Evolutionary conservation across 2,113 vertebrate species (phyloP), one percentile per base, ranked within the genome.

Genomic region (Pica pica): DNA sequence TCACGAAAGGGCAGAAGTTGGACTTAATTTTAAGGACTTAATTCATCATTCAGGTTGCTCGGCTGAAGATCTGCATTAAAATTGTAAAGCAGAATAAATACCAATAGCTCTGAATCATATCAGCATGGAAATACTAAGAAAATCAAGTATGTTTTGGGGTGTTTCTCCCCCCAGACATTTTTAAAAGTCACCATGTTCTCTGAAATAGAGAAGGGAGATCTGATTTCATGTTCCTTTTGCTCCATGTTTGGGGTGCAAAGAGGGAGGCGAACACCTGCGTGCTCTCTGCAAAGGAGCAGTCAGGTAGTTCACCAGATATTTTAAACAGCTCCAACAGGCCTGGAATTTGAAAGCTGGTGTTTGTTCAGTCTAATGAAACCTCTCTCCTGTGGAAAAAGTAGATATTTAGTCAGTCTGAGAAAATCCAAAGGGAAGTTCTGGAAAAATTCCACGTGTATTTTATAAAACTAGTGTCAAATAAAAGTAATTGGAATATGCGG

Each of bases 231-330:
- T 50, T 86, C 16, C 28, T 80, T 93, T 82, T 2, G 1, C 60
- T 85, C 67, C 47, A n/a, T 83, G 35, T 61, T 6, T 11, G 64
- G n/a, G 68, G 8, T 61, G 31, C 31, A 89, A 35, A 46, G 35
- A 76, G 13, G 5, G 65, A 31, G 57, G 33, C 16, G 77, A 49
- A 31, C 6, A 13, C 21, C 41, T 56, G 17, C 0, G 0, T 19
- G 31, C 10, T 56, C 15, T 30, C 41, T 60, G 39, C 20, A 35
- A 88, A 76, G 26, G 41, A 77, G 18, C 31, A 42, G 28, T 35
- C 27, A 7, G 22, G 47, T 73, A 44, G 9, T 22, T 77, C 49
- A 60, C 23, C 69, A 79, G 24, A 9, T 85, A 42, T 73, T 90
- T 88, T 57, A 46, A 73, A 55, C 30, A 65, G 13, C 13, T 67